Evolutionary conservation across 1,140 invertebrate species (phyloP), one percentile per base, ranked within the genome.

Genomic region (Neomicropteryx cornuta): DNA sequence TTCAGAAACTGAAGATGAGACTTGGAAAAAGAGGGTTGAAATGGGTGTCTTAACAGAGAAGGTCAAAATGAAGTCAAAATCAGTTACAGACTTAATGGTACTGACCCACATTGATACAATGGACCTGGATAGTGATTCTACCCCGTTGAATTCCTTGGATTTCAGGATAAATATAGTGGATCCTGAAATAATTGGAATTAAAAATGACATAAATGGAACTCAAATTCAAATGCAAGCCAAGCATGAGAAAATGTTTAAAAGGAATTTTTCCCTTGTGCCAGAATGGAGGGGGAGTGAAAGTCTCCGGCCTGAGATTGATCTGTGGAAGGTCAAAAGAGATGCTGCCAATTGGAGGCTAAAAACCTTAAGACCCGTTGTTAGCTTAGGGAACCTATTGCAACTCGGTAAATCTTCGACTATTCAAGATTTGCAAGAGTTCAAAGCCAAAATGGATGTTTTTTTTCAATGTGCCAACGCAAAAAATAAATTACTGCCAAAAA

Each of bases 81-180:
- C 78, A 35, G 78, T 81, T 2, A 76, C 80, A 14, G 79, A 83
- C 64, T 56, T 83, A 16, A 81, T 83, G 78, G 66, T 81, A n/a
- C 53, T 83, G 8, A 81, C 79, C 3, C 77, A 80, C 45, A 79
- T 82, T 13, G 80, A 82, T 46, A 59, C 52, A 14, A 73, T 71
- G 6, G 77, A 79, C 46, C 72, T 75, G 2, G 75, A 76, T 45
- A 71, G 69, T 3, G 72, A 75, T 39, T 58, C 66, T 16, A 69
- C 71, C 2, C 43, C 73, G 28, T 59, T 50, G 19, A 65, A 39
- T 19, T 44, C 42, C 8, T 30, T 44, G 17, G 46, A 47, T 22
- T 30, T 34, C 8, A 42, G 35, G n/a, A n/a, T n/a, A 35, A 24
- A 13, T 41, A 30, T 19, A 18, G 17, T 33, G 23, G 23, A 36